Base-by-base conservation (phyloP, 1,140 invertebrate species). In the Drosophila biarmipes region DNA sequence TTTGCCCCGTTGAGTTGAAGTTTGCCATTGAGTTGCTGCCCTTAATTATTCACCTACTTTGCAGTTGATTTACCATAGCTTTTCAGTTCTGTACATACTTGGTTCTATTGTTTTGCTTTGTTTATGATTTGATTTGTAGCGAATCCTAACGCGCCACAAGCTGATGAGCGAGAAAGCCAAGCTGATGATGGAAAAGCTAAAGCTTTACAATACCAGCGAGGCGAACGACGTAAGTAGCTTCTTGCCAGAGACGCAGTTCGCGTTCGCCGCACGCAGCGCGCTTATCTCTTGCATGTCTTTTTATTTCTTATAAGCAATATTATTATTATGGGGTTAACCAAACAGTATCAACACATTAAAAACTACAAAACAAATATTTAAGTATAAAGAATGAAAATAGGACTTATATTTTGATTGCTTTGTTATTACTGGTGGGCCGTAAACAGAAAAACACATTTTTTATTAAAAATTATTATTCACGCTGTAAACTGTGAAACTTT, bases 81-180 rank as follows among this genome's bases (percentile, higher is more conserved):
- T 42, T 51, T 73, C 17, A 15, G 48, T 53, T 57, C 46, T 72
- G 37, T 59, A 51, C n/a, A 40, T 17, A 46, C 73, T 53, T 56
- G 31, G 11, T 66, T 80, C 76, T 67, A 73, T 68, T 55, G 15
- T 58, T 53, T 90, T 69, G 58, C 66, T 64, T 73, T 61, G 72
- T 53, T 57, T 84, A 77, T 66, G 64, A 43, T 72, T 45, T 77
- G 68, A 73, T 80, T 85, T 73, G 67, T 92, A 90, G 89, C 86
- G 82, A 81, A 91, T 91, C 76, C 86, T 96, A 84, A 95, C 95
- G 78, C 94, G 96, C 38, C 96, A 97, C 92, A 96, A 96, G 77
- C 96, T 97, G 93, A 93, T 98, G 78, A 96, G 97, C 92, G 97
- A 98, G 94, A 94, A 97, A 93, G 98, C 98, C 55, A 95, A 97